phyloP scores from a whole-genome alignment of 2,113 vertebrate species.

The Rhegmatorhina hoffmannsi region DNA sequence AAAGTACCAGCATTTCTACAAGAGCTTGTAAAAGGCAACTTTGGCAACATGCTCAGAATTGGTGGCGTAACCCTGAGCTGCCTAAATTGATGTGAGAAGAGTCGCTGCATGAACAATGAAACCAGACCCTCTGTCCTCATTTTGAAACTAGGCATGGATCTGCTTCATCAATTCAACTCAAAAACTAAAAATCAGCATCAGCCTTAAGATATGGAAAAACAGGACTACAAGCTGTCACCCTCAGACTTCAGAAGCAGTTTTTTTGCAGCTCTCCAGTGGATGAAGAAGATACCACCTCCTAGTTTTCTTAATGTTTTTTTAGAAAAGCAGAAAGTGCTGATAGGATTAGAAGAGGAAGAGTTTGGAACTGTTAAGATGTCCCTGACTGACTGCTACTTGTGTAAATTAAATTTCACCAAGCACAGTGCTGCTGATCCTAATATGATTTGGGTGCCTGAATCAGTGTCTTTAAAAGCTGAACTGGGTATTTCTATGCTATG shows the following conservation, averaged over 20 bases:
- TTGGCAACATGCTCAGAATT: rapidly evolving
- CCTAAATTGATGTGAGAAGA: not conserved
- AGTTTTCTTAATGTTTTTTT: not conserved
- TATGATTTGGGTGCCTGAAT: not conserved
- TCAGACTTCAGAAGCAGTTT: not conserved
- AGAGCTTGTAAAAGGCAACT: not conserved
- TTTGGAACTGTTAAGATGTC: not conserved
- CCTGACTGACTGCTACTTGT: not conserved
- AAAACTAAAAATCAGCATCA: not conserved
- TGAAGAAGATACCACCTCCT: not conserved
- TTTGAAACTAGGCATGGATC: not conserved
- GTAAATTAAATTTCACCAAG: not conserved
- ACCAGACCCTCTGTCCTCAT: not conserved
- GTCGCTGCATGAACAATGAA: rapidly evolving
- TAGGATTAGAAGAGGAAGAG: not conserved
- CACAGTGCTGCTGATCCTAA: not conserved
- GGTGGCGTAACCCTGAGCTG: not conserved
- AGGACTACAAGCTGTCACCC: not conserved
- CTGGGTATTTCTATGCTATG: not conserved
- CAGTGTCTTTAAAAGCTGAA: not conserved
- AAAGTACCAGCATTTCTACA: not conserved
- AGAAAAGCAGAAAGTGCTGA: not conserved
- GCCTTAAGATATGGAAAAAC: not conserved
- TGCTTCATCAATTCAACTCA: not conserved
- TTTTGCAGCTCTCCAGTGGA: not conserved